Percentiles rank a stretch among this genome's conserved stretches.
Evolutionary conservation across 2,113 vertebrate species (phyloP).

Genomic region (Eleginops maclovinus): DNA sequence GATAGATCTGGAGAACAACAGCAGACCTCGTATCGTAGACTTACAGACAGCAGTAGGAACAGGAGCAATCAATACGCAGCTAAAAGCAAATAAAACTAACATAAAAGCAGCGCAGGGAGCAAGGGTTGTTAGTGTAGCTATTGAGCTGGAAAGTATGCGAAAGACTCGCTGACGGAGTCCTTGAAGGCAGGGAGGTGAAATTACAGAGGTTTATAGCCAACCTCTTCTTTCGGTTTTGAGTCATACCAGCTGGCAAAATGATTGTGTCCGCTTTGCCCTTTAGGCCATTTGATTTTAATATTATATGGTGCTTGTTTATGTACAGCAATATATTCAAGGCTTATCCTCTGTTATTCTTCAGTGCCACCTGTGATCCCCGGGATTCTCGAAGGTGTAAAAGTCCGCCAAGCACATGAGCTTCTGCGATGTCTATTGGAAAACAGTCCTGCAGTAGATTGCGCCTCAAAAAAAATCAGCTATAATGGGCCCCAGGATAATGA

Average conservation of each 20-base stretch:
- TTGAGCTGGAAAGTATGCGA: slow-evolving; percentile 40
- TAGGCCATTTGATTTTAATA: slow-evolving; percentile 3
- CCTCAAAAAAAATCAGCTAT: slow-evolving; percentile 65
- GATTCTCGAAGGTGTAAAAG: slow-evolving; percentile 45
- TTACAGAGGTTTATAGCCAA: slow-evolving; percentile 32
- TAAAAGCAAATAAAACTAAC: slow-evolving; percentile 63
- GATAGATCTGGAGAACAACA: slow-evolving; percentile 38
- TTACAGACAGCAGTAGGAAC: slow-evolving; percentile 49
- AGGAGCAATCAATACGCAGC: slow-evolving; percentile 61
- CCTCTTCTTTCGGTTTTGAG: background rate
- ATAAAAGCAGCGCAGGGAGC: slow-evolving; percentile 36
- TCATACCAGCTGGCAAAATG: background rate
- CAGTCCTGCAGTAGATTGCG: slow-evolving; percentile 45
- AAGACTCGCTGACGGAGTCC: slow-evolving; percentile 23
- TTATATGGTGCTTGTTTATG: slow-evolving; percentile 44
- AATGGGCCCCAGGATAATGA: slow-evolving; percentile 82
- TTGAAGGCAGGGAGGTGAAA: slow-evolving; percentile 39
- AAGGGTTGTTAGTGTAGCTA: slow-evolving; percentile 37
- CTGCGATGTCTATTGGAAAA: slow-evolving; percentile 59
- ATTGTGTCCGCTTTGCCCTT: slow-evolving; percentile 2
- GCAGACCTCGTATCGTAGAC: slow-evolving; percentile 47
- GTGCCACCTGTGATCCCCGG: slow-evolving; percentile 51
- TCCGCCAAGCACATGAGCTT: slow-evolving; percentile 42
- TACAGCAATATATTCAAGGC: slow-evolving; percentile 8
- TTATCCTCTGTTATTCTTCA: slow-evolving; percentile 41